phyloP scores from a whole-genome alignment of 2,113 vertebrate species.

The Paramisgurnus dabryanus region DNA sequence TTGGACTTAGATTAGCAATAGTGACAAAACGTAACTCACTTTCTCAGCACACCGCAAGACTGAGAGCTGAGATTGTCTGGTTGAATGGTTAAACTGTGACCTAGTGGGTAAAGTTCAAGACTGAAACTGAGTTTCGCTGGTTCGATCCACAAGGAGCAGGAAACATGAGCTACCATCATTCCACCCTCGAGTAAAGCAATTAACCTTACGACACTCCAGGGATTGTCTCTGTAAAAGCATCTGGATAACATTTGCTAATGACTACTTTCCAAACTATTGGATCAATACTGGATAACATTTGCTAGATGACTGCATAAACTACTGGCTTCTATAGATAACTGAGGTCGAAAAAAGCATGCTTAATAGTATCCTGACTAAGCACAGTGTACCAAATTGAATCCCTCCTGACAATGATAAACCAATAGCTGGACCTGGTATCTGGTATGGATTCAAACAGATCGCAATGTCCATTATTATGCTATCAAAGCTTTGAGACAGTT shows the following conservation, averaged over 20 bases:
- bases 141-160: not conserved
- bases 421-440: no score
- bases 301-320: no score
- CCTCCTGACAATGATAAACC: no score
- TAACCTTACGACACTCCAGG: not conserved
- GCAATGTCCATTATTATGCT: slow-evolving; percentile 4
- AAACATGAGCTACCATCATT: not conserved
- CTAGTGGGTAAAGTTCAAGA: not conserved
- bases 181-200: not conserved
- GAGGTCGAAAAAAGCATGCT: no score
- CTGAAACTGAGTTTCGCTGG: not conserved
- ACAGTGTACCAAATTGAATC: no score
- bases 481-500: slow-evolving; percentile 34
- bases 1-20: not conserved
- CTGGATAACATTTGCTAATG: not conserved
- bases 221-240: not conserved
- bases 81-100: not conserved
- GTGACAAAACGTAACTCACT: not conserved
- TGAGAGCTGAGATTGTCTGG: no score
- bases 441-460: no score
- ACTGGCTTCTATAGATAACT: no score
- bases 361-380: no score
- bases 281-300: not conserved
- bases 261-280: not conserved
- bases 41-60: not conserved